Conservation (phyloP, 2,888 invertebrate species). For the Ctena decussata region DNA sequence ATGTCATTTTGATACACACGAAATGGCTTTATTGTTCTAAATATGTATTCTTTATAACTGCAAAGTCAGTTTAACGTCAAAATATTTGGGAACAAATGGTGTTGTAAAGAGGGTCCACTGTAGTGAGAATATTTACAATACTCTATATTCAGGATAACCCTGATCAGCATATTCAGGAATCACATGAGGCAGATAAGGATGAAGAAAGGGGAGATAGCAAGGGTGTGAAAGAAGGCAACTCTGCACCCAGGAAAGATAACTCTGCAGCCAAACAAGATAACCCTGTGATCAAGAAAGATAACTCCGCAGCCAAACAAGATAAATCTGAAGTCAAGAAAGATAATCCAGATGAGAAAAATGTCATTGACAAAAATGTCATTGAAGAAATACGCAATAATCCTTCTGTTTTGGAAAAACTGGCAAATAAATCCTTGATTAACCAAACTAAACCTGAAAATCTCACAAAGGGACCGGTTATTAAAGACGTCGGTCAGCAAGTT, state of each 20-base stretch:
- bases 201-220: neutral
- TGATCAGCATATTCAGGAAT: neutral
- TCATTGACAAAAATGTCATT: neutral
- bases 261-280: neutral
- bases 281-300: neutral
- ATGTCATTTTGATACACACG: too few species aligned
- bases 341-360: neutral
- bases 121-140: neutral
- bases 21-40: too few species aligned
- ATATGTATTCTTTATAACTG: too few species aligned
- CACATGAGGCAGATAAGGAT: neutral
- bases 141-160: neutral
- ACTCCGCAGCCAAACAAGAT: neutral
- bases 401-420: neutral
- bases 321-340: slow-evolving; percentile 11
- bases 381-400: slow-evolving; percentile 2
- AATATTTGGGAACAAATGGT: too few species aligned
- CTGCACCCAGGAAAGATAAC: slow-evolving; percentile 2
- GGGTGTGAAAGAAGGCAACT: neutral
- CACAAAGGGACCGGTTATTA: slow-evolving; percentile 52
- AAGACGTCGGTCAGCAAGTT: slow-evolving; percentile 66
- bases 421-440: slow-evolving; percentile 5
- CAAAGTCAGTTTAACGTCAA: too few species aligned
- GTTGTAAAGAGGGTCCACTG: too few species aligned
- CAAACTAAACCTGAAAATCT: slow-evolving; percentile 25